Base-by-base conservation (phyloP, 2,113 vertebrate species). In the Pluvialis apricaria region DNA sequence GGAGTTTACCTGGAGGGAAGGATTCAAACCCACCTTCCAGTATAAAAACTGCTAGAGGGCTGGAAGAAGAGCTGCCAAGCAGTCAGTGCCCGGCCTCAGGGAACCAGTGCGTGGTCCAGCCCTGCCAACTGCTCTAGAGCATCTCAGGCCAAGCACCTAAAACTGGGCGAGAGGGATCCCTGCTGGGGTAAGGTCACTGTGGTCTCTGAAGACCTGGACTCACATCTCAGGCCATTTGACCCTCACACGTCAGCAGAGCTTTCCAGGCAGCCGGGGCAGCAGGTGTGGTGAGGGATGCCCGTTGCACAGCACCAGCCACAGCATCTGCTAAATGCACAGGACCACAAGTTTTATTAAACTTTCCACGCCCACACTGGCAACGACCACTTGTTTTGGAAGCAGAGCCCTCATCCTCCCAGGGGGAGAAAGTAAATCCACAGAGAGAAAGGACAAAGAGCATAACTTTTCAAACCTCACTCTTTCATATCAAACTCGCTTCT, bases 61-160 rank as follows among this genome's bases (percentile, higher is more conserved):
- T n/a, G 54, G 70, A 52, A 19, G 58, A 40, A 47, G 47, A 52
- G 2, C 49, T 80, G 22, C 26, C 42, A 52, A 13, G 36, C 45
- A 42, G 36, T 1, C 44, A 22, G 44, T 32, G 71, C n/a, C 32
- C 1, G 0, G 22, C 20, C 58, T 34, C 47, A 58, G 49, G 49
- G n/a, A 82, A 45, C 45, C 1, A 2, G 8, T 24, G 20, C 4
- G 0, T 8, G 4, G 16, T 42, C 45, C 81, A 78, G 36, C 70
- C 47, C 57, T 51, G 38, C 32, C 45, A 60, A 1, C 9, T 36
- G 21, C 66, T 86, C n/a, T 29, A 29, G 20, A 40, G 42, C 61
- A 38, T 60, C 75, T 29, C 58, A 18, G 45, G 18, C 24, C 73
- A 66, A 57, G 58, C 1, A 2, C 25, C 13, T 54, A 32, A 69